Percentiles rank a stretch among this genome's conserved stretches.
phyloP scores from a whole-genome alignment of 1,140 invertebrate genomes.

The Matsumurasca onukii region DNA sequence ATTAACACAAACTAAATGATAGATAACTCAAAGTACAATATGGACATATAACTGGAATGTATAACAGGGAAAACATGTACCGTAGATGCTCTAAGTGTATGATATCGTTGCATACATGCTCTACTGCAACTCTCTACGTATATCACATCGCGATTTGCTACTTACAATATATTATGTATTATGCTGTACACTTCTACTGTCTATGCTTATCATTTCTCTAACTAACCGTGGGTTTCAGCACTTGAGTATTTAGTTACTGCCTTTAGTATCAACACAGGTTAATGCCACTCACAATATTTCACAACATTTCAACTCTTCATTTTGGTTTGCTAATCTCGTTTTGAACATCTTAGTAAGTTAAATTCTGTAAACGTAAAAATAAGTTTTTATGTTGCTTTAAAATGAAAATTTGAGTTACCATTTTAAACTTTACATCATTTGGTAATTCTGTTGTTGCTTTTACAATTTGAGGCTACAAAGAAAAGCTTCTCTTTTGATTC shows the following conservation, averaged over 20 bases:
- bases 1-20: slow-evolving; percentile 13
- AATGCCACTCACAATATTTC: too few relatives aligned
- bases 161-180: slow-evolving; percentile 20
- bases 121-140: slow-evolving; percentile 4
- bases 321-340: too few relatives aligned
- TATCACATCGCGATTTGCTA: slow-evolving; percentile 21
- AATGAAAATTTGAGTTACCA: too few relatives aligned
- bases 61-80: slow-evolving; percentile 10
- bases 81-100: slow-evolving; percentile 8
- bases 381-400: too few relatives aligned
- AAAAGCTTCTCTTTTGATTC: too few relatives aligned
- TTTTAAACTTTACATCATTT: too few relatives aligned
- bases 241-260: slow-evolving; percentile 19
- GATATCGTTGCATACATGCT: slow-evolving; percentile 21
- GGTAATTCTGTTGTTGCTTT: too few relatives aligned
- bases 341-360: too few relatives aligned
- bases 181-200: slow-evolving; percentile 16
- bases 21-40: not conserved
- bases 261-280: too few relatives aligned
- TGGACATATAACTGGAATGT: slow-evolving; percentile 10
- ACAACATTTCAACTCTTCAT: too few relatives aligned
- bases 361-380: too few relatives aligned
- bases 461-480: too few relatives aligned
- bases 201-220: not conserved
- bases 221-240: slow-evolving; percentile 6